phyloP scores from a whole-genome alignment of 2,113 vertebrate species.

The Upupa epops region DNA sequence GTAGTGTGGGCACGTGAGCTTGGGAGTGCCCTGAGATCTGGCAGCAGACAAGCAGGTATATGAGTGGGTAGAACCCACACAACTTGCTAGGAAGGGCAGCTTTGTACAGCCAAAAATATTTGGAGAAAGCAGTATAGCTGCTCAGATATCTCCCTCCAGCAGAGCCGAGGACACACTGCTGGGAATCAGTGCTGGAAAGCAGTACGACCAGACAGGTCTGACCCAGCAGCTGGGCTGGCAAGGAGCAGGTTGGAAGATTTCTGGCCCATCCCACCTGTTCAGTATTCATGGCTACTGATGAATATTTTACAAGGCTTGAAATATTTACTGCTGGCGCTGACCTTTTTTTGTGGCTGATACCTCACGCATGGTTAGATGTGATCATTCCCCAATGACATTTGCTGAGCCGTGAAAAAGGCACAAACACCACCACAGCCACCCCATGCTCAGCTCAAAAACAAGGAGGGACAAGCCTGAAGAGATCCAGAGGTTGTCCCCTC shows the following conservation, averaged over 20 bases:
- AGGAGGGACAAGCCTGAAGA: neutral
- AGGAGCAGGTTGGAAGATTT: neutral
- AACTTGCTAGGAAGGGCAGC: neutral
- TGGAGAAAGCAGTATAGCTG: neutral
- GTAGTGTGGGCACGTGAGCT: neutral
- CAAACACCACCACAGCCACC: rapidly evolving
- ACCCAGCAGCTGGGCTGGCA: neutral
- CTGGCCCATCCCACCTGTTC: neutral
- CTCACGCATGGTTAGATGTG: neutral
- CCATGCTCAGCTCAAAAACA: neutral
- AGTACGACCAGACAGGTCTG: neutral
- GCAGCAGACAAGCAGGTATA: neutral
- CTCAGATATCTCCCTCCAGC: neutral
- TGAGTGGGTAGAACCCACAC: neutral
- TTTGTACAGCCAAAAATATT: neutral
- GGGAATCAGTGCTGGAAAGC: neutral
- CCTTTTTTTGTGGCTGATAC: conserved; percentile 32
- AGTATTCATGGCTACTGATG: neutral
- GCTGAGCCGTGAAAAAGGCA: neutral
- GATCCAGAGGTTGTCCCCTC: neutral
- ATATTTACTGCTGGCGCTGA: conserved; percentile 31
- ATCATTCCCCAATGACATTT: neutral
- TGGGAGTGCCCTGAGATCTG: neutral
- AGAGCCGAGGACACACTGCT: neutral
- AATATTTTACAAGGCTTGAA: conserved; percentile 54